Base-by-base conservation (phyloP, 1,140 invertebrate species). In the Drosophila ironensis region DNA sequence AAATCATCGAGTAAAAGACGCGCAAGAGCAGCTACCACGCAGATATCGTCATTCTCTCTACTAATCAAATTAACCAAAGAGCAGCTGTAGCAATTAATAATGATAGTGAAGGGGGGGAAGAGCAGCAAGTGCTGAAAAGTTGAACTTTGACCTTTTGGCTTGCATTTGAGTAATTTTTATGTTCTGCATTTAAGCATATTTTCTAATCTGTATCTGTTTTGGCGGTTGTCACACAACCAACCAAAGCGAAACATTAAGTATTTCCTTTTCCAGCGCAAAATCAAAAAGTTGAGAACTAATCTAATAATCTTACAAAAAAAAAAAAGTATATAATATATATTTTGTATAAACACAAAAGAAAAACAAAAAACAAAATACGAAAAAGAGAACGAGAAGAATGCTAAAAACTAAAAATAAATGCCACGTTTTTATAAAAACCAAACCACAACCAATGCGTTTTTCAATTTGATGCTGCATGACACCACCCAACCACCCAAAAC, bases 51-150 rank as follows among this genome's bases (percentile, higher is more conserved):
- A n/a, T n/a, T n/a, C n/a, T 66, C 60, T 71, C 61, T 64, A 86
- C 75, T 87, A 87, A 81, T 59, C 57, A 40, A 69, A 87, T 81
- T 81, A 86, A 86, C 81, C 80, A 86, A 86, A 87, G 81, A 86
- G 46, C 67, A 48, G 41, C 17, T 11, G n/a, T 30, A n/a, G 28
- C 25, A 5, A 27, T 5, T 27, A 27, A 27, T 27, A 7, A 5
- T 27, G 25, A 27, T 2, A 27, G 25, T 8, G 25, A 27, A n/a
- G n/a, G n/a, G n/a, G n/a, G n/a, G n/a, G n/a, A n/a, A n/a, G n/a
- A n/a, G n/a, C n/a, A 20, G 41, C 27, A 28, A 20, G 19, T 14
- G 11, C 42, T 8, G 24, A 33, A 16, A 37, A 12, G 47, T 47
- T 41, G 28, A 46, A 50, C 35, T 40, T 57, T 60, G 48, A 47